These are phyloP conservation scores for Uromys caudimaculatus DNA, from an alignment of 2,797 vertebrate species.

Conservation along the genomic window DNA sequence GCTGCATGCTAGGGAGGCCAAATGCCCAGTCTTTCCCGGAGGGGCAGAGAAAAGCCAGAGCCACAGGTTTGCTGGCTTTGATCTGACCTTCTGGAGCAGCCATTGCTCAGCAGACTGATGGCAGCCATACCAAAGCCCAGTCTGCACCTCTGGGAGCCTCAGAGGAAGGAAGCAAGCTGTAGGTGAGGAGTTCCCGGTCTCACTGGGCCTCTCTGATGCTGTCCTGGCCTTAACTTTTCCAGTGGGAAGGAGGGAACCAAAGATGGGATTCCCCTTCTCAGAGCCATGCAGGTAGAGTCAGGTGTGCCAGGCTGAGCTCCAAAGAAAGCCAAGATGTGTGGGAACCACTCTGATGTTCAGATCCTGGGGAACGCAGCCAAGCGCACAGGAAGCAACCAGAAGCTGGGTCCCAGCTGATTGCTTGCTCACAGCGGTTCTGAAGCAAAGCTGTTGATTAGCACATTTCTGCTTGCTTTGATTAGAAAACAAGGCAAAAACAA, in stretches of 20 bases:
- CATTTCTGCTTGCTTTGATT: slow-evolving; percentile 50
- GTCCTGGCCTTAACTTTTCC: background rate
- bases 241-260: slow-evolving; percentile 19
- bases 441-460: background rate
- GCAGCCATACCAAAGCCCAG: background rate
- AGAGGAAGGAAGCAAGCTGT: background rate
- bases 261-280: background rate
- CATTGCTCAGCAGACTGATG: background rate
- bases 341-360: slow-evolving; percentile 6
- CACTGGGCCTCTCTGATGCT: background rate
- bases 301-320: slow-evolving; percentile 58
- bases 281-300: background rate
- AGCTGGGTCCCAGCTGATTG: background rate
- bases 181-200: background rate
- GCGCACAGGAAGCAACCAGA: background rate
- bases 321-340: slow-evolving; percentile 68
- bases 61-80: background rate
- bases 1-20: too few relatives aligned
- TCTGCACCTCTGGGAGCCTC: background rate
- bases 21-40: background rate
- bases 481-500: background rate
- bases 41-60: background rate
- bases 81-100: background rate
- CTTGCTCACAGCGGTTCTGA: background rate
- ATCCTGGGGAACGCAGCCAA: background rate